These are phyloP conservation scores for Nomada fabriciana DNA, from an alignment of 2,888 invertebrate genomes.

Conservation along the genomic window DNA sequence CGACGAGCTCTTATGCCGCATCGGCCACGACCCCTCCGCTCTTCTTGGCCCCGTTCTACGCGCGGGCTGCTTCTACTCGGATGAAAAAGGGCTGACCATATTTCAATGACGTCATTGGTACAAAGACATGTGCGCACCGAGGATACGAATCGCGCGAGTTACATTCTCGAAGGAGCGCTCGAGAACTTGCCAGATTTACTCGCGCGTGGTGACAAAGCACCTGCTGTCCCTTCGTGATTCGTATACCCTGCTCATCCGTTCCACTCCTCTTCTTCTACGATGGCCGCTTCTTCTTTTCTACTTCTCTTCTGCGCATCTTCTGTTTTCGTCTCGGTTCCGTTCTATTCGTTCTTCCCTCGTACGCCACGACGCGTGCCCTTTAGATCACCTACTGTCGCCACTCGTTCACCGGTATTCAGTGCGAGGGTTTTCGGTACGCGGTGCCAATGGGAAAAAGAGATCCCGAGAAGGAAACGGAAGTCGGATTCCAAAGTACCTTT, in stretches of 20 bases:
- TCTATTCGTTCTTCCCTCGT: no score
- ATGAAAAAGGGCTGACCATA: conserved; percentile 70
- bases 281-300: conserved; percentile 73
- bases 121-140: conserved; percentile 74
- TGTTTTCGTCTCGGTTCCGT: no score
- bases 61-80: conserved; percentile 24
- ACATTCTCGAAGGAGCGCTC: conserved; percentile 71
- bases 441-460: neutral
- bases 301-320: no score
- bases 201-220: conserved; percentile 83
- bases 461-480: conserved; percentile 15
- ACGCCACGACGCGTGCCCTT: neutral
- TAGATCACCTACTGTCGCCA: neutral
- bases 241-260: conserved; percentile 66
- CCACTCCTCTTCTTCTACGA: conserved; percentile 75
- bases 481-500: conserved; percentile 49
- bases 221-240: conserved; percentile 80
- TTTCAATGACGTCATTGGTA: conserved; percentile 79
- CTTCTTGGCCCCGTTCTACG: conserved; percentile 30
- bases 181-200: conserved; percentile 81
- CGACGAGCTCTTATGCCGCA: conserved; percentile 17
- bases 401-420: neutral
- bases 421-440: neutral
- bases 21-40: conserved; percentile 36
- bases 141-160: conserved; percentile 67